Conservation (phyloP, 2,888 invertebrate species). For the Steromphala cineraria region DNA sequence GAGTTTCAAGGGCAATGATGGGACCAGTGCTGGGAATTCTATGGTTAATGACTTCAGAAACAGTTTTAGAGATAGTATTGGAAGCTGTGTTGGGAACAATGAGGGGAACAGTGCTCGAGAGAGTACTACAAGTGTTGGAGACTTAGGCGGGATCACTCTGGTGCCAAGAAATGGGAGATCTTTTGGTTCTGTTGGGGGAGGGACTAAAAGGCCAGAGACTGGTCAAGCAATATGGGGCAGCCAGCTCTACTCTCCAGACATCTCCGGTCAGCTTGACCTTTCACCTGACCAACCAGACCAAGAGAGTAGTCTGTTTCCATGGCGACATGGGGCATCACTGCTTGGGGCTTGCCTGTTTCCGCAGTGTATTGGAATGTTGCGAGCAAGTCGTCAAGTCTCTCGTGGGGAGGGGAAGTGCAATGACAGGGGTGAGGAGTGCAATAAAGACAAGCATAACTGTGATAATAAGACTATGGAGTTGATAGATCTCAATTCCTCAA, state of each 20-base stretch:
- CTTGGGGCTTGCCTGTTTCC: slow-evolving; percentile 3
- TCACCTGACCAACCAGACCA: background rate
- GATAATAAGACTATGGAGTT: background rate
- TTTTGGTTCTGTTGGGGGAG: no score
- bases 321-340: background rate
- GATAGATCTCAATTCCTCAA: background rate
- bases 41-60: no score
- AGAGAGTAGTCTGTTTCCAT: background rate
- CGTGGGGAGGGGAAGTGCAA: background rate
- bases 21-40: no score
- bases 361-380: background rate
- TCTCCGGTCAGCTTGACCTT: background rate
- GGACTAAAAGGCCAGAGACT: no score
- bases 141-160: no score
- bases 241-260: background rate
- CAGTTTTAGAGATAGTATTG: no score
- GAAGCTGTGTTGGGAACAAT: no score
- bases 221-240: background rate
- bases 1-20: no score
- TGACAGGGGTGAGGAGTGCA: background rate
- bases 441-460: slow-evolving; percentile 12
- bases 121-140: no score
- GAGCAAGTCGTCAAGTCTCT: background rate
- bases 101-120: no score
- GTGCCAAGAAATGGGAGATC: no score